Percentiles rank a stretch among this genome's conserved stretches.
Evolutionary conservation across 1,140 invertebrate genomes (phyloP).

Genomic region (Trichomalopsis sarcophagae): DNA sequence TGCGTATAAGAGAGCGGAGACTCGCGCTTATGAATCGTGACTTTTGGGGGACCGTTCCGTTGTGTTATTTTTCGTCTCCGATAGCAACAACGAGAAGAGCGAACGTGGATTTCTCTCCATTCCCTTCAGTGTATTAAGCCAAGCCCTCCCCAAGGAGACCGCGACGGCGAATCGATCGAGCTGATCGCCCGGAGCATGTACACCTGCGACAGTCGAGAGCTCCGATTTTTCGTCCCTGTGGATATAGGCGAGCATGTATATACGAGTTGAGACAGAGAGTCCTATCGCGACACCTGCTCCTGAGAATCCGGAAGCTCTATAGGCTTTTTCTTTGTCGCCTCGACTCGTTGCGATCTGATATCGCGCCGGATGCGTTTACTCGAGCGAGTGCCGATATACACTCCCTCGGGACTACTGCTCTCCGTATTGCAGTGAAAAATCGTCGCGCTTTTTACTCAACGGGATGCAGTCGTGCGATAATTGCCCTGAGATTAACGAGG

Average conservation of each 20-base stretch:
- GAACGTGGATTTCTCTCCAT: too few relatives aligned
- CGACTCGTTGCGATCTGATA: not conserved
- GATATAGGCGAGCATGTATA: not conserved
- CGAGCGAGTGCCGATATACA: too few relatives aligned
- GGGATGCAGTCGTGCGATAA: not conserved
- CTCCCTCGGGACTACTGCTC: too few relatives aligned
- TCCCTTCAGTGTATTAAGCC: not conserved
- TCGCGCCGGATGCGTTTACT: not conserved
- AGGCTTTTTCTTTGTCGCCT: not conserved
- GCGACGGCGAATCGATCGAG: not conserved
- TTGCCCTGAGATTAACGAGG: not conserved
- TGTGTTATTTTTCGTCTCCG: too few relatives aligned
- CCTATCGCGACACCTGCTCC: not conserved
- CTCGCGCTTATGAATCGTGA: constrained; percentile 14
- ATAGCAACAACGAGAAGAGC: too few relatives aligned
- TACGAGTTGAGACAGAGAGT: too few relatives aligned
- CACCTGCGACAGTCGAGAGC: not conserved
- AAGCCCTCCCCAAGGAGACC: not conserved
- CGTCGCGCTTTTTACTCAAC: too few relatives aligned
- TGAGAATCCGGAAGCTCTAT: not conserved
- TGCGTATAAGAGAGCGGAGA: not conserved
- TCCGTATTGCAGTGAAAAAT: too few relatives aligned
- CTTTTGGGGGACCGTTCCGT: constrained; percentile 8
- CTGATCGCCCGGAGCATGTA: not conserved
- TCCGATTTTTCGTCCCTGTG: not conserved